phyloP scores from a whole-genome alignment of 2,797 vertebrate species.

The Lepus townsendii region DNA sequence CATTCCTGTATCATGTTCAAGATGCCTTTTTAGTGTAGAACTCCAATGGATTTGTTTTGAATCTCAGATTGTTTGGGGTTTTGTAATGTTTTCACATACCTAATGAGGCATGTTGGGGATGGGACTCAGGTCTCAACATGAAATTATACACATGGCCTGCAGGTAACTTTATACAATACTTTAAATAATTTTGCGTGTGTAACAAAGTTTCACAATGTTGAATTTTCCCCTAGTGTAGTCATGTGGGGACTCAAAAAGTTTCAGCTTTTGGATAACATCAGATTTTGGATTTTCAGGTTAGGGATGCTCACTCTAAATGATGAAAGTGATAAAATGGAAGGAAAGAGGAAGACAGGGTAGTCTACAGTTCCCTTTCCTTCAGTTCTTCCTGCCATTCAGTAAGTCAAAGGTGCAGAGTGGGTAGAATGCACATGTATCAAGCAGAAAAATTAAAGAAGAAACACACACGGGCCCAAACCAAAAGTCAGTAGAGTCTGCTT shows the following conservation, averaged over 20 bases:
- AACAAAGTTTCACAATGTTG: background rate
- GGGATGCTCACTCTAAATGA: background rate
- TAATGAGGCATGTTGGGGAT: background rate
- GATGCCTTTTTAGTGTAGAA: no score
- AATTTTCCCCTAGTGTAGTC: background rate
- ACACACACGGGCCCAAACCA: no score
- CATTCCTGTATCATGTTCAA: accelerated
- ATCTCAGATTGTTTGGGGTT: background rate
- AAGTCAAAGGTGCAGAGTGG: background rate
- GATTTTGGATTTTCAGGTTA: background rate
- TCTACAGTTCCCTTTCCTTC: background rate
- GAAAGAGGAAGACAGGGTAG: background rate
- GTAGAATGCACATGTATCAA: background rate
- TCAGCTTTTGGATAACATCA: background rate
- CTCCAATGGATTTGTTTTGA: background rate
- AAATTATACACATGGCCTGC: background rate
- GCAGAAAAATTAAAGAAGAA: background rate
- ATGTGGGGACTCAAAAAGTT: background rate
- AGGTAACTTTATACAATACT: no score
- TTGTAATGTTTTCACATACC: background rate
- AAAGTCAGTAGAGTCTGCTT: background rate
- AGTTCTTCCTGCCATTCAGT: background rate
- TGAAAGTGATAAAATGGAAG: background rate
- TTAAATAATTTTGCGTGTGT: background rate
- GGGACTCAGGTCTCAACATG: background rate